Percentiles rank a stretch among this genome's conserved stretches.
phyloP scores from a whole-genome alignment of 2,888 invertebrate species.

The Acrobasis suavella region DNA sequence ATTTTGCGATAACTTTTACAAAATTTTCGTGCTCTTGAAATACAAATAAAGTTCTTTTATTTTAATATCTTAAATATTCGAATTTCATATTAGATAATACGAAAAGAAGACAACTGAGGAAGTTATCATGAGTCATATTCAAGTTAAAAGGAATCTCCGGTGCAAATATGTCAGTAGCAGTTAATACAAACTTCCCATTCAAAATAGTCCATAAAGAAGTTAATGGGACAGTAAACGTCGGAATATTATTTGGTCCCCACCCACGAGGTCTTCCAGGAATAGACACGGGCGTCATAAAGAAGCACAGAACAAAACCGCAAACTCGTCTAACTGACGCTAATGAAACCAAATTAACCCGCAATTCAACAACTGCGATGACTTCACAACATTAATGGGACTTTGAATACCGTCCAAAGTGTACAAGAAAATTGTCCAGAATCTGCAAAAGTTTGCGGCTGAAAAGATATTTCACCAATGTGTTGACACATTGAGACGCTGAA shows the following conservation, averaged over 20 bases:
- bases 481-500: constrained; percentile 51
- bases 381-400: constrained; percentile 34
- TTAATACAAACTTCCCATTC: constrained; percentile 40
- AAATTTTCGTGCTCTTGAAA: no score
- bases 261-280: constrained; percentile 64
- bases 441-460: constrained; percentile 8
- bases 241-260: constrained; percentile 59
- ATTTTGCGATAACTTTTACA: no score
- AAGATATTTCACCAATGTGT: constrained; percentile 40
- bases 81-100: no score
- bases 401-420: constrained; percentile 2
- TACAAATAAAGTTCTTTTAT: no score
- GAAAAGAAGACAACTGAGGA: not conserved
- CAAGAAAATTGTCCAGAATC: not conserved
- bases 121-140: constrained; percentile 7
- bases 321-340: constrained; percentile 57
- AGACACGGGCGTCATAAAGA: constrained; percentile 61
- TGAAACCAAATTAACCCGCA: constrained; percentile 59
- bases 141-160: constrained; percentile 10
- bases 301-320: constrained; percentile 60
- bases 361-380: constrained; percentile 50
- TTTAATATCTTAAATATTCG: no score
- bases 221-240: constrained; percentile 57
- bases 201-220: constrained; percentile 54
- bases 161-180: constrained; percentile 38